phyloP scores from a whole-genome alignment of 2,797 vertebrate genomes.

The Rousettus madagascariensis region DNA sequence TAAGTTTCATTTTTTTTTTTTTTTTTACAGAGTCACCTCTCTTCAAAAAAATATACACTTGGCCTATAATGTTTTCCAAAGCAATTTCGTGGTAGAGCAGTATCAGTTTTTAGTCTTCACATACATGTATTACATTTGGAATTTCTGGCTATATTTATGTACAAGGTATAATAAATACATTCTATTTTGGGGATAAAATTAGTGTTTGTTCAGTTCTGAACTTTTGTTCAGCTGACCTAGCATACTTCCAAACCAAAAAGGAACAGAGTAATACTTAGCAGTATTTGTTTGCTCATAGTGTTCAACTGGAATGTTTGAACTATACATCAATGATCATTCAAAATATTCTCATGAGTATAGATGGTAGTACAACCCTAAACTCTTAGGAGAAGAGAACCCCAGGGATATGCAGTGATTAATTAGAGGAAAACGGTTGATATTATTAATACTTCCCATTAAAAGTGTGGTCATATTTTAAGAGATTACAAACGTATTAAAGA shows the following conservation, averaged over 20 bases:
- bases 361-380: neutral
- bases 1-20: neutral
- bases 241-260: constrained; percentile 33
- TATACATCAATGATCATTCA: neutral
- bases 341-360: neutral
- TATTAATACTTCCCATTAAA: constrained; percentile 44
- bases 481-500: neutral
- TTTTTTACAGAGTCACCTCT: constrained; percentile 10
- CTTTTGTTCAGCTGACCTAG: neutral
- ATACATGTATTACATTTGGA: neutral
- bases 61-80: neutral
- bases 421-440: constrained; percentile 57
- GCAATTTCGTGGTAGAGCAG: neutral
- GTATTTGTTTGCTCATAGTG: neutral
- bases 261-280: neutral
- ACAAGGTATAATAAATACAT: neutral
- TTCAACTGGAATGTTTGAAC: neutral
- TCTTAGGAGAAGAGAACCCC: constrained; percentile 3
- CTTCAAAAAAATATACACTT: neutral
- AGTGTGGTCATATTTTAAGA: constrained; percentile 36
- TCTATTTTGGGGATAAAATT: neutral
- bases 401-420: constrained; percentile 61
- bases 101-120: neutral
- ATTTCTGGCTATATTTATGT: constrained; percentile 27
- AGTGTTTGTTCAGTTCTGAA: neutral